These are phyloP conservation scores for Melanotaenia pygmaea DNA, from an alignment of 2,797 vertebrate genomes.

Conservation along the genomic window DNA sequence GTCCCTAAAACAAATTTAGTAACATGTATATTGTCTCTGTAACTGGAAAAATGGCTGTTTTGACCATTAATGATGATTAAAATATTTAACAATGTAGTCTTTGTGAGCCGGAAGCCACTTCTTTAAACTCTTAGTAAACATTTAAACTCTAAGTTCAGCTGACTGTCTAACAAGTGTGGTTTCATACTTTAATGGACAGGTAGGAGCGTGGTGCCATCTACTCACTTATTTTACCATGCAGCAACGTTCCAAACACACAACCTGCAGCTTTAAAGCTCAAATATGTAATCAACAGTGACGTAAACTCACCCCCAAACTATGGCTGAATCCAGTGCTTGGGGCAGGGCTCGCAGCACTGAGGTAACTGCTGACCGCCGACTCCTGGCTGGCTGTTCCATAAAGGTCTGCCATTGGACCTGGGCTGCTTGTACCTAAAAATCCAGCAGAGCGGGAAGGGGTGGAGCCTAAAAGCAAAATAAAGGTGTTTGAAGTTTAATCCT, in stretches of 20 bases:
- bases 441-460: conserved; percentile 92
- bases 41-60: not conserved
- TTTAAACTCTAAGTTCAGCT: conserved; percentile 1
- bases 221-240: not conserved
- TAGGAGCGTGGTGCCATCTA: not conserved
- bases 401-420: conserved; percentile 98
- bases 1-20: not conserved
- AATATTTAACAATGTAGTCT: not conserved
- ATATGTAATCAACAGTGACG: not conserved
- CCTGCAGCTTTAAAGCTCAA: conserved; percentile 5
- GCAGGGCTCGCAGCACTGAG: conserved; percentile 97
- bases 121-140: not conserved
- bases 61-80: not conserved
- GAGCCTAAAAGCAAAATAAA: conserved; percentile 82
- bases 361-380: conserved; percentile 98
- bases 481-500: not conserved
- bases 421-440: conserved; percentile 97
- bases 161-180: not conserved
- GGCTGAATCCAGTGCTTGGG: conserved; percentile 96
- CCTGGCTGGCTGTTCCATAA: conserved; percentile 94
- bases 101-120: not conserved
- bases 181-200: conserved; percentile 2
- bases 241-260: not conserved
- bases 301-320: conserved; percentile 93
- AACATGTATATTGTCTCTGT: not conserved